Base-by-base conservation (phyloP, 2,797 vertebrate genomes). In the Thripadectes ignobilis region DNA sequence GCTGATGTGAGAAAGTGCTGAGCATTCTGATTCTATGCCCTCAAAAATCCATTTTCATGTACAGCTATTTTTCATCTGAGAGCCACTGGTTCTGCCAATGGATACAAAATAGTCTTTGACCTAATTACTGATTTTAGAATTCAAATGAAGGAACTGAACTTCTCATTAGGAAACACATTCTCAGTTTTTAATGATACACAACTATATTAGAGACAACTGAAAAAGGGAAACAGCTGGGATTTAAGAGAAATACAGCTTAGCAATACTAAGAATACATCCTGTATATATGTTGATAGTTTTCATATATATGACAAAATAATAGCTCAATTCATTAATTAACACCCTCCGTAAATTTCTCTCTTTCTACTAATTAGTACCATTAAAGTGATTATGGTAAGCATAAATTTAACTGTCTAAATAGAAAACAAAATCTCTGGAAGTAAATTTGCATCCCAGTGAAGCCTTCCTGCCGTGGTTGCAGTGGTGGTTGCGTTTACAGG, bases 121-220 rank as follows among this genome's bases (percentile, higher is more conserved):
- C 74, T 77, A 82, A 96, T 89, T 94, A 79, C 34, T 48, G 74
- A 77, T 82, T 77, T 82, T 29, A 82, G 74, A 89, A 86, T 69
- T 38, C 62, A 90, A 82, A 89, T 65, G 52, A 81, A 88, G 32
- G 21, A 87, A 63, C 23, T 29, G 32, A 85, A 63, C 13, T 85
- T 72, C 79, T 81, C 22, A 73, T 67, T 46, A 85, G 61, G 65
- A 85, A 92, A 51, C 22, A 73, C 11, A 54, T 52, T 65, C 39
- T 52, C 24, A 68, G 34, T n/a, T 90, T 95, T 81, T 79, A 27
- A 36, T 63, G 16, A 77, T 58, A 71, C 30, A 78, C 14, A 52
- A 26, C 76, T 48, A 43, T 16, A 30, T 69, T 67, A 67, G 29
- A 86, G 49, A 72, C 49, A 91, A 73, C 24, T 67, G 41, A 52